Percentiles rank a stretch among this genome's conserved stretches.
phyloP scores from a whole-genome alignment of 2,797 vertebrate genomes.

The Lindbergichthys nudifrons region DNA sequence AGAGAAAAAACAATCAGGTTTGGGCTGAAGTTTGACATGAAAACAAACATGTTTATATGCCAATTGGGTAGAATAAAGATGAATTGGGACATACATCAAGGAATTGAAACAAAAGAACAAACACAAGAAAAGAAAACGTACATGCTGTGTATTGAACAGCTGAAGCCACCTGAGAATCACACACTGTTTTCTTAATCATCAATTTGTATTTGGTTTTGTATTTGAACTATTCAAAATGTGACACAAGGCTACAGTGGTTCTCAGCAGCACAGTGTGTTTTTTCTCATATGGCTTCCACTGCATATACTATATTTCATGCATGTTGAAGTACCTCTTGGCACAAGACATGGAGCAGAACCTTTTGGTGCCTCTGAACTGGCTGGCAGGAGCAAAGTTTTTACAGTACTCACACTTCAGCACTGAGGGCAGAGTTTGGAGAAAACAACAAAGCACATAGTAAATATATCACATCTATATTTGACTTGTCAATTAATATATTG shows the following conservation, averaged over 20 bases:
- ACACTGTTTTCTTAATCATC: background rate
- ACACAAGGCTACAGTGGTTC: background rate
- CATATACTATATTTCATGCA: constrained; percentile 45
- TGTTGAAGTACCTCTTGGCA: constrained; percentile 91
- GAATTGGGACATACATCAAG: background rate
- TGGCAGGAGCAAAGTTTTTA: constrained; percentile 91
- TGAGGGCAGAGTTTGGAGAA: constrained; percentile 40
- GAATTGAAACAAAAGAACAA: constrained; percentile 4
- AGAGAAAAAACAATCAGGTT: background rate
- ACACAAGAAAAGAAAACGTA: constrained; percentile 20
- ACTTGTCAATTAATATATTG: background rate
- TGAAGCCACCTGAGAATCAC: constrained; percentile 41
- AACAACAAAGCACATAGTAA: constrained; percentile 33
- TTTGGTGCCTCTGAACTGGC: constrained; percentile 95
- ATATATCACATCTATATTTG: background rate
- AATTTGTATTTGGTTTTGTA: background rate
- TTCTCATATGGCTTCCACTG: constrained; percentile 33
- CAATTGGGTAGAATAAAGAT: constrained; percentile 1
- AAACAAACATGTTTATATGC: constrained; percentile 9
- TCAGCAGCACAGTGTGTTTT: background rate
- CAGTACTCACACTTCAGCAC: constrained; percentile 97
- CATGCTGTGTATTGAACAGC: constrained; percentile 48
- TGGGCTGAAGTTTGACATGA: background rate
- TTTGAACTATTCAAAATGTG: background rate
- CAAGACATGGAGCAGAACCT: constrained; percentile 97